Evolutionary conservation across 2,797 vertebrate genomes (phyloP).

Genomic region (Cichlasoma orientale): DNA sequence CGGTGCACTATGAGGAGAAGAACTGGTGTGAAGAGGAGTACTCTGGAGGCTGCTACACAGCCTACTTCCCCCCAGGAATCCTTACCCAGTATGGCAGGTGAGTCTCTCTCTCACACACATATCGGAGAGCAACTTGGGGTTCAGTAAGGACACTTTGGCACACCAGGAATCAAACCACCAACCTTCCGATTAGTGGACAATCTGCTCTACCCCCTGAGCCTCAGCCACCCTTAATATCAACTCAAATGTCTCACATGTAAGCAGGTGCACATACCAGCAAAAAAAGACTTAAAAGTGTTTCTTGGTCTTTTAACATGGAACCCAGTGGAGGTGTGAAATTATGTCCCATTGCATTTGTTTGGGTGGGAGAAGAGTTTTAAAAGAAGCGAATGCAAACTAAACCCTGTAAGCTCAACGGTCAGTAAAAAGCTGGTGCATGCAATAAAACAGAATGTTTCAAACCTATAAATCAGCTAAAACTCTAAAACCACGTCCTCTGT

Average conservation of each 20-base stretch:
- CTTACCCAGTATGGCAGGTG: slow-evolving; percentile 96
- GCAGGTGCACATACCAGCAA: background rate
- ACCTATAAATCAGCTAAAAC: background rate
- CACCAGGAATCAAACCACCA: background rate
- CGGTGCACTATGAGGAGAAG: slow-evolving; percentile 98
- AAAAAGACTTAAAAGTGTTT: background rate
- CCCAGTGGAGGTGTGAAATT: background rate
- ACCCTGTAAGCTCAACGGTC: background rate
- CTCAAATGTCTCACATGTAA: background rate
- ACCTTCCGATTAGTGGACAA: background rate
- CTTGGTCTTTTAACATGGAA: background rate
- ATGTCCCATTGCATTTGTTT: background rate
- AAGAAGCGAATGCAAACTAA: background rate
- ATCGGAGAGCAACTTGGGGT: background rate
- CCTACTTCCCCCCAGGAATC: slow-evolving; percentile 94
- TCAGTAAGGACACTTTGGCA: background rate
- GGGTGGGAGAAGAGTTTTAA: background rate
- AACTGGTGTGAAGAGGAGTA: slow-evolving; percentile 99
- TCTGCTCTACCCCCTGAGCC: background rate
- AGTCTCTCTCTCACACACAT: slow-evolving; percentile 1
- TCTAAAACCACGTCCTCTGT: background rate
- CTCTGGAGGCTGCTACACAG: slow-evolving; percentile 96
- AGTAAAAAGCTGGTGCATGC: background rate
- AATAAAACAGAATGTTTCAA: background rate
- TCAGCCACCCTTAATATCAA: background rate